Evolutionary conservation across 2,888 invertebrate species (phyloP).

Genomic region (Eupsilia transversa): DNA sequence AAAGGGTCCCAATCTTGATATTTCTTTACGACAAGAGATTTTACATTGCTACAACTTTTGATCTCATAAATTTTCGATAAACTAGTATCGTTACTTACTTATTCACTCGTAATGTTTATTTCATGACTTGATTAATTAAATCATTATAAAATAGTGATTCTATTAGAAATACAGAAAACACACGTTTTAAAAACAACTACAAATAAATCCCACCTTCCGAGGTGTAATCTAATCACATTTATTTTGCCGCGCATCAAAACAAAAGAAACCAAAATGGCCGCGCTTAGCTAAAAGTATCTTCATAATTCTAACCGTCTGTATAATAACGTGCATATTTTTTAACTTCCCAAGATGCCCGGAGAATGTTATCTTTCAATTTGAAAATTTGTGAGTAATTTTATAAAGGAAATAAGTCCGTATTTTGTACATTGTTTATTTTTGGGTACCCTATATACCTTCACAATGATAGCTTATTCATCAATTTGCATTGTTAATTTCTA

Average conservation of each 20-base stretch:
- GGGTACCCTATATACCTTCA: slow-evolving; percentile 59
- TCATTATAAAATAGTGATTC: too few relatives aligned
- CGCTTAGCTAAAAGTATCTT: slow-evolving; percentile 48
- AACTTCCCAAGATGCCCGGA: slow-evolving; percentile 47
- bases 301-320: slow-evolving; percentile 43
- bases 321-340: slow-evolving; percentile 59
- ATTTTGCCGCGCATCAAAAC: slow-evolving; percentile 16
- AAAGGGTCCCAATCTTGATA: neutral
- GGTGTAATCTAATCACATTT: neutral
- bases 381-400: slow-evolving; percentile 65
- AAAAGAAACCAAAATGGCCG: slow-evolving; percentile 36
- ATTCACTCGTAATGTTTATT: neutral
- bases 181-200: neutral
- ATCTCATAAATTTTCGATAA: neutral
- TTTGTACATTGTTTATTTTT: slow-evolving; percentile 74
- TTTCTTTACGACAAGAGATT: neutral
- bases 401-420: slow-evolving; percentile 68
- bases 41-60: neutral
- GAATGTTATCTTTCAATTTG: slow-evolving; percentile 69
- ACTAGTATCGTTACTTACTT: neutral
- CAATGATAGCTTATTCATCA: slow-evolving; percentile 77
- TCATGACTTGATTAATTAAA: neutral
- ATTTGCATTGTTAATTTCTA: slow-evolving; percentile 78
- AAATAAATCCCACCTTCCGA: neutral
- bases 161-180: neutral